Evolutionary conservation across 2,888 invertebrate species (phyloP), one percentile per base, ranked within the genome.

Genomic region (Drosophila greeni): DNA sequence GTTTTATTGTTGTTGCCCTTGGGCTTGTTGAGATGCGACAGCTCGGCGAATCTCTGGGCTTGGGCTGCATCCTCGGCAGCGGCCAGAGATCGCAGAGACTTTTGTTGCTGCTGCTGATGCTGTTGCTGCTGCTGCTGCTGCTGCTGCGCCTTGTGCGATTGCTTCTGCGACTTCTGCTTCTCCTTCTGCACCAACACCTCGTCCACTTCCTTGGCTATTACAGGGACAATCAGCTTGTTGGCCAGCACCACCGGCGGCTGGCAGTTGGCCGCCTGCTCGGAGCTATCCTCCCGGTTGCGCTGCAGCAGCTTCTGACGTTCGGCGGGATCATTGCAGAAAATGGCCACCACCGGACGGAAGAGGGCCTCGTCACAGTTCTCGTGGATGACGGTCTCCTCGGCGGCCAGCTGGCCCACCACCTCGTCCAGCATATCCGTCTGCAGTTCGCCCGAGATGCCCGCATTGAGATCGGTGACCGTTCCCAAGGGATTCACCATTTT

Each of bases 401-500:
- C 84, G 9, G 87, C 82, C 70, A 88, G 62, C 60, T 86, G 85
- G 5, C 86, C 83, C 5, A 88, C 86, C 20, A 87, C 84, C 72
- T 87, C 86, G 47, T 86, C 86, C 34, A 85, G 72, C 58, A 86
- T 86, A 53, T 88, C 88, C 48, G 80, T 75, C 45, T 86, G 85
- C 42, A 86, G 68, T 14, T 85, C 85, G 2, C 85, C 76, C 29
- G 83, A 83, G 43, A 85, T 76, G 59, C 86, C 87, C 3, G 86
- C 79, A 47, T 84, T 84, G 86, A 90, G 89, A 82, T 87, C 89
- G 72, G 87, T 91, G 82, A 94, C 94, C 66, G 93, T 93, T 80
- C 94, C 94, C 86, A 93, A 89, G 57, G 94, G 94, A 90, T 93
- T 95, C 85, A 95, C 95, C 74, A 94, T 93, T 59, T 89, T 89